These are phyloP conservation scores for Drosophila bipectinata DNA, from an alignment of 1,140 invertebrate genomes.

Conservation along the genomic window DNA sequence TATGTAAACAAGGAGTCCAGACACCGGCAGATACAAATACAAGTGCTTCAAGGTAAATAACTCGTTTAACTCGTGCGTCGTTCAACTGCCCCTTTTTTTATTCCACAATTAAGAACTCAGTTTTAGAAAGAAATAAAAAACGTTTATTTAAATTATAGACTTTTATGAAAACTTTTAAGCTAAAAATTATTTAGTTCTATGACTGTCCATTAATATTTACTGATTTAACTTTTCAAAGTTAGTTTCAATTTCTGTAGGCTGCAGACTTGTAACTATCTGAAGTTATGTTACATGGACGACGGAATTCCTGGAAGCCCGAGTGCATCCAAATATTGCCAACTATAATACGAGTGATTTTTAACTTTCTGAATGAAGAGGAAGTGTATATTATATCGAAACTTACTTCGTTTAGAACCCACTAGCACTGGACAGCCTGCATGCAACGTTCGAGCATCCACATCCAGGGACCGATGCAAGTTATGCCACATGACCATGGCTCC, in stretches of 20 bases:
- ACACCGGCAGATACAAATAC: conserved; percentile 6
- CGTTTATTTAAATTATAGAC: neutral
- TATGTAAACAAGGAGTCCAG: conserved; percentile 32
- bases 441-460: conserved; percentile 93
- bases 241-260: conserved; percentile 6
- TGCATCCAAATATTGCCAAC: conserved; percentile 76
- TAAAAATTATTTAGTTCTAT: neutral
- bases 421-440: conserved; percentile 99
- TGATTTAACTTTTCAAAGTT: neutral
- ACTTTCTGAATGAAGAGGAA: neutral
- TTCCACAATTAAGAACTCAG: neutral
- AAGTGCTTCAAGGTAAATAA: conserved; percentile 39
- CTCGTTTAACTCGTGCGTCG: neutral
- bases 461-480: conserved; percentile 95
- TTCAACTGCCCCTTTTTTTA: neutral
- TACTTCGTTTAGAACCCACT: conserved; percentile 95
- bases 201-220: neutral
- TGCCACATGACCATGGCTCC: conserved; percentile 97
- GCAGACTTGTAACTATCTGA: conserved; percentile 41
- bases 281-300: conserved; percentile 60
- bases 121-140: too few species aligned
- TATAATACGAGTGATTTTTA: conserved; percentile 16
- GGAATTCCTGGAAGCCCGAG: conserved; percentile 61
- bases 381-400: conserved; percentile 6
- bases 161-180: too few species aligned